Conservation (phyloP, 92 coral and sea anemone genomes). For the Phymanthus crucifer region DNA sequence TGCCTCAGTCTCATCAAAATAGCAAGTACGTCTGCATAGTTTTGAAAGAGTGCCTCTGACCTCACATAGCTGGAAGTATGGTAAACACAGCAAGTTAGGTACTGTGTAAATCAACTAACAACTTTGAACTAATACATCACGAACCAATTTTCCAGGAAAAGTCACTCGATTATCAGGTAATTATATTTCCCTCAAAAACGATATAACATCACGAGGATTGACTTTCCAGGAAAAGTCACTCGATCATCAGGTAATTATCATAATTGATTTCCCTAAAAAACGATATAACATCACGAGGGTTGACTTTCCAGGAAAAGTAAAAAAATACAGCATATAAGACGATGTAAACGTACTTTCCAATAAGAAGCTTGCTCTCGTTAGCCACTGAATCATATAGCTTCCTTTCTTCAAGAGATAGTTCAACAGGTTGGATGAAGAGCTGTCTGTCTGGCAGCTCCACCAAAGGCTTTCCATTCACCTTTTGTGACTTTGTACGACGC, state of each 20-base stretch:
- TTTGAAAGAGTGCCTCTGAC: constrained; percentile 59
- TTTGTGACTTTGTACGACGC: constrained; percentile 81
- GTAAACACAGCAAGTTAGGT: background rate
- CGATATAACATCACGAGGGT: too few relatives aligned
- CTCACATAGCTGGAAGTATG: constrained; percentile 60
- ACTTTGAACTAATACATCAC: too few relatives aligned
- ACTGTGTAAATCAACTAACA: too few relatives aligned
- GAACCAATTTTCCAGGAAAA: too few relatives aligned
- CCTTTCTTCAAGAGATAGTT: constrained; percentile 82
- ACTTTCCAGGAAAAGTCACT: too few relatives aligned
- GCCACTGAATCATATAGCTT: constrained; percentile 78
- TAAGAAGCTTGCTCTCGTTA: constrained; percentile 69
- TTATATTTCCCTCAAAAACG: too few relatives aligned
- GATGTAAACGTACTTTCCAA: constrained; percentile 51
- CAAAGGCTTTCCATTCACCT: constrained; percentile 69
- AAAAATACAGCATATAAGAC: background rate
- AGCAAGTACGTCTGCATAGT: constrained; percentile 81
- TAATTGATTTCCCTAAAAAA: too few relatives aligned
- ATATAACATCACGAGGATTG: too few relatives aligned
- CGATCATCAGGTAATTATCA: too few relatives aligned
- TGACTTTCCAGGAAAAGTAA: background rate
- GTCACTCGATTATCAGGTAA: too few relatives aligned
- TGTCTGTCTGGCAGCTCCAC: constrained; percentile 75
- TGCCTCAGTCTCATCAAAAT: constrained; percentile 77
- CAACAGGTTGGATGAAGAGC: constrained; percentile 72